phyloP scores from a whole-genome alignment of 2,113 vertebrate species.

The Balaenoptera acutorostrata region DNA sequence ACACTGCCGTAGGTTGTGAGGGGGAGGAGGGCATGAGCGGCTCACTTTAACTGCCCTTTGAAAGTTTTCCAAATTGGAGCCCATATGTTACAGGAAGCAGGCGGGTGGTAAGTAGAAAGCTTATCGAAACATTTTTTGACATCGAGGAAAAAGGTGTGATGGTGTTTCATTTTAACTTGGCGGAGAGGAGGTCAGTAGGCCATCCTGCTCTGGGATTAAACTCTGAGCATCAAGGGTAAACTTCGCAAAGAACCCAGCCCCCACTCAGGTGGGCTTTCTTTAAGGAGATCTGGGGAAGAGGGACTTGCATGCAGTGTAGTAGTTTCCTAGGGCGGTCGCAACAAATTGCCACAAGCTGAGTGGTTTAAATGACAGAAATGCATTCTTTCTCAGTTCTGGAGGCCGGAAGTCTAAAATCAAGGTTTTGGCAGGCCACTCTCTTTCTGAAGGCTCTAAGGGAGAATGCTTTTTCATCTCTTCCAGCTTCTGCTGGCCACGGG shows the following conservation, averaged over 20 bases:
- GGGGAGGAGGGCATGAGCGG: background rate
- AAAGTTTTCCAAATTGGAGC: background rate
- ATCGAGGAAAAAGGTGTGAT: background rate
- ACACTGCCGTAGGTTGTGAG: background rate
- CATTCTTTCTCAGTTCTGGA: background rate
- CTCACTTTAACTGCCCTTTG: background rate
- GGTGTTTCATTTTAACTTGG: background rate
- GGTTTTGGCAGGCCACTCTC: background rate
- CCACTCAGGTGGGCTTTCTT: accelerated
- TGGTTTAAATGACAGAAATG: background rate
- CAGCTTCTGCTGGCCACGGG: background rate
- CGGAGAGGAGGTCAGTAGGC: background rate
- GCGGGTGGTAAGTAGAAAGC: background rate
- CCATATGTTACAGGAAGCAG: background rate
- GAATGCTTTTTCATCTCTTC: background rate
- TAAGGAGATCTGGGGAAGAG: background rate
- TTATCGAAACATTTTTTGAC: background rate
- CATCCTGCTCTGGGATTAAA: background rate
- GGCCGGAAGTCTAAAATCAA: background rate
- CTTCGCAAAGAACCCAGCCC: background rate
- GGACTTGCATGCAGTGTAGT: accelerated
- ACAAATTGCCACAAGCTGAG: background rate
- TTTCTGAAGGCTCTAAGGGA: background rate
- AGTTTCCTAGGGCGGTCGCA: background rate
- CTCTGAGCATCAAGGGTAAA: background rate